Base-by-base conservation (phyloP, 2,888 invertebrate species). In the Lacanobia oleracea region DNA sequence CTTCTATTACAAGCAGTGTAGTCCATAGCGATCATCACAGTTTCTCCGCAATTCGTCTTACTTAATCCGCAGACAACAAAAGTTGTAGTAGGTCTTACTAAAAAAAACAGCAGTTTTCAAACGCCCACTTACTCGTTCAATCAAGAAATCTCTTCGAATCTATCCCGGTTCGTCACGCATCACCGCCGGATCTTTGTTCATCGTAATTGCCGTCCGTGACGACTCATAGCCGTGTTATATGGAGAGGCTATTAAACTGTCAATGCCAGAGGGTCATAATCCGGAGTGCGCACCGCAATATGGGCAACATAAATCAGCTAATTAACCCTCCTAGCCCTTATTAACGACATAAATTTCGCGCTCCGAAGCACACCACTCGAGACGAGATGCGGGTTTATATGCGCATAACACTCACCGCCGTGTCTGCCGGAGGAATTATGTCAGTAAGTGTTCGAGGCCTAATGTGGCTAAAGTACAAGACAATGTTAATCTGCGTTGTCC, bases 281-380 rank as follows among this genome's bases (percentile, higher is more conserved):
- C 90, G 89, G 91, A 91, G 92, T 91, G 90, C 89, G 89, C 88
- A 88, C 91, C 90, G 91, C 92, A 92, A 92, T 94, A 94, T 93
- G 93, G 90, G 88, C 91, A 86, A 89, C 93, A 93, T 95, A 94
- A 95, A 94, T 95, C 94, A 94, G 91, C 92, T 94, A 95, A 95
- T 95, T 95, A 95, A 94, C 94, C 93, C 93, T 90, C 92, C 89
- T 86, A 89, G 92, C 91, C 93, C 94, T 94, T 95, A 95, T 95
- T 94, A 95, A 94, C 91, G 92, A 94, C 94, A 95, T 95, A 95
- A 94, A 95, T 95, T 95, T 94, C 90, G 90, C 93, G 92, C 92
- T 90, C 86, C 86, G 88, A 88, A 89, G 91, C 92, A 90, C 91
- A 87, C 89, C 91, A 92, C 93, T 93, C 92, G 87, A 92, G 91